Evolutionary conservation across 2,888 invertebrate genomes (phyloP), one percentile per base, ranked within the genome.

Genomic region (Quadriops clusia): DNA sequence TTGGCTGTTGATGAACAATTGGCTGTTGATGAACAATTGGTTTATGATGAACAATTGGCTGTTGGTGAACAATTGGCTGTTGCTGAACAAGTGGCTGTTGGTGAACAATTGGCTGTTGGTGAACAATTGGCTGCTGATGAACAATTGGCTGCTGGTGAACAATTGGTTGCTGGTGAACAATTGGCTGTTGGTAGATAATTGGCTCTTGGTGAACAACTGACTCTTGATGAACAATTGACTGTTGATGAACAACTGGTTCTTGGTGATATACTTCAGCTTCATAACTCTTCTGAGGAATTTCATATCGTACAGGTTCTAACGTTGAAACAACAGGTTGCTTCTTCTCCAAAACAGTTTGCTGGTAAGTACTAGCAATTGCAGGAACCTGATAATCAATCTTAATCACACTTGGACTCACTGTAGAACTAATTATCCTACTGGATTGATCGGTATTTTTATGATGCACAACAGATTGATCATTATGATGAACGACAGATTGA

Each of bases 211-310:
- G n/a, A n/a, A n/a, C n/a, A n/a, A n/a, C n/a, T n/a, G n/a, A n/a
- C n/a, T n/a, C n/a, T n/a, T n/a, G n/a, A n/a, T n/a, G n/a, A n/a
- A n/a, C n/a, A n/a, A n/a, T n/a, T n/a, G n/a, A n/a, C n/a, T n/a
- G n/a, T n/a, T n/a, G n/a, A n/a, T n/a, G n/a, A n/a, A n/a, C 15
- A 2, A 21, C 22, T 3, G 36, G 36, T 33, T 23, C 33, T 28
- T 28, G 8, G 20, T 29, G 10, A 29, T 11, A 18, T 8, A 7
- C 18, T 18, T 18, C 7, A 8, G 7, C 18, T 7, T 32, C 32
- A 27, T n/a, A n/a, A 13, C 8, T 10, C 24, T 9, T 23, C 9
- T 12, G 5, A 23, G 10, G 7, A 23, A 23, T 6, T 30, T 13
- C 16, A 16, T 15, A 7, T 27, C 4, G 21, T 33, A 32, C 18